Percentiles rank a stretch among this genome's conserved stretches.
phyloP scores from a whole-genome alignment of 1,140 invertebrate species.

The Hydropsyche tenuis region DNA sequence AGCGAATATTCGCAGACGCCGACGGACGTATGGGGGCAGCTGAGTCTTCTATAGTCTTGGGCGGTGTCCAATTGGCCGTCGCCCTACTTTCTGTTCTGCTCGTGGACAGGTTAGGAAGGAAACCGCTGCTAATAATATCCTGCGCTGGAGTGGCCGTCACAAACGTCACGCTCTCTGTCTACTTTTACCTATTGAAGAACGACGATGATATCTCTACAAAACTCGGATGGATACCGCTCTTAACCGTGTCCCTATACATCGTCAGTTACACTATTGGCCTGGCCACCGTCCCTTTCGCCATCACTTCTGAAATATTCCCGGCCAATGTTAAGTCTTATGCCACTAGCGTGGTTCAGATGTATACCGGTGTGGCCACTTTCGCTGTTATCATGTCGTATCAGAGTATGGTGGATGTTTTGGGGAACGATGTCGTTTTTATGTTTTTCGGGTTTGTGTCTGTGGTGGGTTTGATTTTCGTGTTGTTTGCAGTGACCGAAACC shows the following conservation, averaged over 20 bases:
- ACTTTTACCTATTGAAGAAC: constrained; percentile 63
- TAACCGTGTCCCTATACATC: constrained; percentile 72
- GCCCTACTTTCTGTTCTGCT: constrained; percentile 67
- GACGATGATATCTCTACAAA: constrained; percentile 51
- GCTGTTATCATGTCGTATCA: constrained; percentile 76
- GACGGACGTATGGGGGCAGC: constrained; percentile 59
- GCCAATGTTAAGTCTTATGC: constrained; percentile 73
- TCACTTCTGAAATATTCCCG: constrained; percentile 78
- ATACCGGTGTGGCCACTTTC: constrained; percentile 75
- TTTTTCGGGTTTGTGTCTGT: constrained; percentile 73
- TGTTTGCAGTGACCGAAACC: too few relatives aligned
- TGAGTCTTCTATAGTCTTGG: constrained; percentile 70
- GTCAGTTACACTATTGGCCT: constrained; percentile 73
- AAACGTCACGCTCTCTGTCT: constrained; percentile 65
- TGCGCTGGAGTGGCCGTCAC: constrained; percentile 63
- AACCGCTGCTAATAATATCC: constrained; percentile 70
- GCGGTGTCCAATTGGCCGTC: constrained; percentile 70
- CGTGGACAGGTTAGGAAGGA: constrained; percentile 75
- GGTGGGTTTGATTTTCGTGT: constrained; percentile 68
- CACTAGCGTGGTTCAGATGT: constrained; percentile 71
- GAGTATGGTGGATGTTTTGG: constrained; percentile 65
- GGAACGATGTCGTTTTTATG: constrained; percentile 75
- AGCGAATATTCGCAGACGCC: constrained; percentile 71
- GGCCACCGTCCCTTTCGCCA: constrained; percentile 73
- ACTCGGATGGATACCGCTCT: constrained; percentile 69